These are phyloP conservation scores for Takifugu bimaculatus DNA, from an alignment of 2,113 vertebrate species.

Conservation along the genomic window DNA sequence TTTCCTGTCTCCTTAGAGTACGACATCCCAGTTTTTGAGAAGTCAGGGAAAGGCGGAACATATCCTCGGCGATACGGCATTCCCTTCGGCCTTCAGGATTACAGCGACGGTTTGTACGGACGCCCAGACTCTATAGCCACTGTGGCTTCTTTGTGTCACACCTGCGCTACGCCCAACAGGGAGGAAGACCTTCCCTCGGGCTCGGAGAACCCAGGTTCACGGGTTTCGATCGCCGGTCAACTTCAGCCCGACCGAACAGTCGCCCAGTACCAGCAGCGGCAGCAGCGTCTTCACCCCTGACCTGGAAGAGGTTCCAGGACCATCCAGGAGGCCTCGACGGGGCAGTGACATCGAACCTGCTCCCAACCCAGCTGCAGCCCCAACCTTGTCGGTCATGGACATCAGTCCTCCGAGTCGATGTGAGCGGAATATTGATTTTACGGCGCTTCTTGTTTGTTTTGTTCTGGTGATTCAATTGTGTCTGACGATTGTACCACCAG, in stretches of 20 bases:
- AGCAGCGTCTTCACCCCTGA: slow-evolving; percentile 94
- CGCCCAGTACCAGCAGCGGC: slow-evolving; percentile 93
- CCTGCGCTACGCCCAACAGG: slow-evolving; percentile 67
- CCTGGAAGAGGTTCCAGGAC: slow-evolving; percentile 82
- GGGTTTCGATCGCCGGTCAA: slow-evolving; percentile 90
- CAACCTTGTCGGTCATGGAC: slow-evolving; percentile 93
- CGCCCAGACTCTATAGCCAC: background rate
- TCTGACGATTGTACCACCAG: slow-evolving; percentile 64
- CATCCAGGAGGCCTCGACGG: slow-evolving; percentile 72
- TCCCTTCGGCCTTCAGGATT: slow-evolving; percentile 90
- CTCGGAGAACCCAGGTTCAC: slow-evolving; percentile 90
- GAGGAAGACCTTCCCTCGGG: slow-evolving; percentile 95
- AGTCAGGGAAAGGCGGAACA: slow-evolving; percentile 94
- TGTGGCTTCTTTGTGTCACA: background rate
- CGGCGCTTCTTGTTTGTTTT: background rate
- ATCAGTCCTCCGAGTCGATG: slow-evolving; percentile 98
- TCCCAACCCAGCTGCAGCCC: slow-evolving; percentile 61
- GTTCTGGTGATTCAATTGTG: background rate
- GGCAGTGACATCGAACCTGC: slow-evolving; percentile 93
- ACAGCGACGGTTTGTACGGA: slow-evolving; percentile 79
- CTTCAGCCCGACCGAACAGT: slow-evolving; percentile 94
- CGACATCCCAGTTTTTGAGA: slow-evolving; percentile 95
- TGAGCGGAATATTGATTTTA: slow-evolving; percentile 63
- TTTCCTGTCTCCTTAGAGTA: slow-evolving; percentile 75
- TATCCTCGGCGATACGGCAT: slow-evolving; percentile 93